phyloP scores from a whole-genome alignment of 2,888 invertebrate species.

The Chymomyza amoena region DNA sequence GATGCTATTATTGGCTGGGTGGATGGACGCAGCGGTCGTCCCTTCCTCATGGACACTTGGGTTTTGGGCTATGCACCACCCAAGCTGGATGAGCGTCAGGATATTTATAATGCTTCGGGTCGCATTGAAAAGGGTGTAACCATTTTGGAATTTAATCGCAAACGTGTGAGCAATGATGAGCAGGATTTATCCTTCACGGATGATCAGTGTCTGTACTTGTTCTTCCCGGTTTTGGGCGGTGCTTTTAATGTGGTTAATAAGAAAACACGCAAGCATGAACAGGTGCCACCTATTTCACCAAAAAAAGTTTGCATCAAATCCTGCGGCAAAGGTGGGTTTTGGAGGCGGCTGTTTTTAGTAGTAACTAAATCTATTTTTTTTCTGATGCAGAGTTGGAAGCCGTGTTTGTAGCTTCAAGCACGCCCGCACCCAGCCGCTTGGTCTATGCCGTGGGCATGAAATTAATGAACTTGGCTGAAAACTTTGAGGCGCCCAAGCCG shows the following conservation, averaged over 20 bases:
- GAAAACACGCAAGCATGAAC: constrained; percentile 89
- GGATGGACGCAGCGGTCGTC: constrained; percentile 85
- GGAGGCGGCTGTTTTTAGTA: background rate
- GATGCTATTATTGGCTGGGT: constrained; percentile 95
- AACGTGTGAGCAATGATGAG: constrained; percentile 86
- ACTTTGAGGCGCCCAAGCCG: constrained; percentile 86
- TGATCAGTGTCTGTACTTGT: constrained; percentile 89
- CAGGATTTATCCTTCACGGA: constrained; percentile 90
- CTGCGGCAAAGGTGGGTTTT: constrained; percentile 84
- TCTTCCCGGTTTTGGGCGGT: constrained; percentile 92
- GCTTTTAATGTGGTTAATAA: constrained; percentile 90
- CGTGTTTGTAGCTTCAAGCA: constrained; percentile 79
- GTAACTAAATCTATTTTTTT: background rate
- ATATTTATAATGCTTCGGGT: constrained; percentile 85
- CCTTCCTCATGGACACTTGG: constrained; percentile 94
- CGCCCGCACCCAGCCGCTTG: constrained; percentile 83
- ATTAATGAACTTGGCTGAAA: constrained; percentile 87
- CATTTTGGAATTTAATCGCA: constrained; percentile 88
- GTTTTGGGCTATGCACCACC: constrained; percentile 89
- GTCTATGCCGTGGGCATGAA: constrained; percentile 87
- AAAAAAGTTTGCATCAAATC: constrained; percentile 90
- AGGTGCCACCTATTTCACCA: constrained; percentile 85
- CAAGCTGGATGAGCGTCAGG: constrained; percentile 86
- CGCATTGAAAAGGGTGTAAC: constrained; percentile 87
- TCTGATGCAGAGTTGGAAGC: constrained; percentile 70